Evolutionary conservation across 2,797 vertebrate genomes (phyloP), one percentile per base, ranked within the genome.

Genomic region (Microchirus variegatus): DNA sequence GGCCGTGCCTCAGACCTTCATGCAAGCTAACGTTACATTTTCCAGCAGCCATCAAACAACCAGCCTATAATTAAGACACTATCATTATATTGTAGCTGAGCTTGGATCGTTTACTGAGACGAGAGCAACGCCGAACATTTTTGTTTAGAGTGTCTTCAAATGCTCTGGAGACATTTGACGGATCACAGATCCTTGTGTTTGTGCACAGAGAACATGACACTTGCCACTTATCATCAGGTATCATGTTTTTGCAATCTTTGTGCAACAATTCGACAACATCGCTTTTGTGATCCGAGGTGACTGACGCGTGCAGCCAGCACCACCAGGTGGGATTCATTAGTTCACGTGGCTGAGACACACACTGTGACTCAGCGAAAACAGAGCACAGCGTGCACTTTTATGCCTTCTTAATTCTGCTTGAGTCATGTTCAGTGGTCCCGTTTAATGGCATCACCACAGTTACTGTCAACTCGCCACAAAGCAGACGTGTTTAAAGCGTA

Each of bases 21-120:
- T 71, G 67, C 66, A 59, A 73, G 82, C 80, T 81, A 78, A 69
- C 40, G 72, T 80, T 85, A 84, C 79, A 82, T 87, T 87, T 89
- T 87, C 86, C 88, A 86, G 78, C 69, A 75, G 83, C 62, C 67
- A 78, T 82, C 82, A 88, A 83, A 87, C 70, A 73, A 66, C 51
- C 61, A 60, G 69, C 71, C 85, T 86, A 58, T 89, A 89, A 88
- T 89, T 81, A 88, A 88, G 67, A 82, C 76, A 59, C 85, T 78
- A 74, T 83, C 82, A 87, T 90, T 85, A 91, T 78, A 82, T 78
- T 78, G 75, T 67, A 83, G 77, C 85, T 54, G 54, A 66, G 66
- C 75, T 88, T 62, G 83, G 79, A 81, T 87, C 81, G 84, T 81
- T 78, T 66, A 71, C 60, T 73, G 71, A 83, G 78, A 79, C 77